Evolutionary conservation across 2,113 vertebrate species (phyloP).

Genomic region (Engraulis encrasicolus): DNA sequence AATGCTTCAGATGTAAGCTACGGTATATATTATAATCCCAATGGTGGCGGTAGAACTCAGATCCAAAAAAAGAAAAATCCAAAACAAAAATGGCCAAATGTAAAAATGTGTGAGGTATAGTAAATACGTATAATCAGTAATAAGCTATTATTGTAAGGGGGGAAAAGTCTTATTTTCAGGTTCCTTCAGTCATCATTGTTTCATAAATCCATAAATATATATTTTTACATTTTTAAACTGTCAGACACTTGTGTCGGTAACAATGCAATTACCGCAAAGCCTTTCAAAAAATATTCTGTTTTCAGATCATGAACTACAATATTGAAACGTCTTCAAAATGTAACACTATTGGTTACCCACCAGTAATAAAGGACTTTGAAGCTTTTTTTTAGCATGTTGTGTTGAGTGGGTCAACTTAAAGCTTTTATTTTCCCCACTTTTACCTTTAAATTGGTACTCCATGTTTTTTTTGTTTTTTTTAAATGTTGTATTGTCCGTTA

Average conservation of each 20-base stretch:
- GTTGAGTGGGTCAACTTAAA: background rate
- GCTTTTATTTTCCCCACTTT: background rate
- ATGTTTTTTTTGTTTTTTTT: background rate
- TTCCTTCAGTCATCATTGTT: background rate
- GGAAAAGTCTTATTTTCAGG: background rate
- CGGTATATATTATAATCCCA: no score
- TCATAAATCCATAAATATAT: background rate
- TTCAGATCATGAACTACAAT: background rate
- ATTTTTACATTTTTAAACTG: background rate
- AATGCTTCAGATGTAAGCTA: background rate
- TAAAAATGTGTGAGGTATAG: background rate
- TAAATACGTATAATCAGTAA: background rate
- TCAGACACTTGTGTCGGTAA: background rate
- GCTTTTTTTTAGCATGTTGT: background rate
- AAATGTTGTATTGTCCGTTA: background rate
- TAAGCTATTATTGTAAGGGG: background rate
- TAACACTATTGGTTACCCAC: background rate
- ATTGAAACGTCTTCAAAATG: background rate
- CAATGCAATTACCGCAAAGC: background rate
- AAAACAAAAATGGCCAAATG: conserved; percentile 5
- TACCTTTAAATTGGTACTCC: background rate
- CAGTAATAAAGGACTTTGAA: background rate
- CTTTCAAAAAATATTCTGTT: no score
- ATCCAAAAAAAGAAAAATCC: background rate
- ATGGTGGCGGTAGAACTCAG: background rate